These are phyloP conservation scores for Chaenodraco wilsoni DNA, from an alignment of 2,797 vertebrate species.

Conservation along the genomic window DNA sequence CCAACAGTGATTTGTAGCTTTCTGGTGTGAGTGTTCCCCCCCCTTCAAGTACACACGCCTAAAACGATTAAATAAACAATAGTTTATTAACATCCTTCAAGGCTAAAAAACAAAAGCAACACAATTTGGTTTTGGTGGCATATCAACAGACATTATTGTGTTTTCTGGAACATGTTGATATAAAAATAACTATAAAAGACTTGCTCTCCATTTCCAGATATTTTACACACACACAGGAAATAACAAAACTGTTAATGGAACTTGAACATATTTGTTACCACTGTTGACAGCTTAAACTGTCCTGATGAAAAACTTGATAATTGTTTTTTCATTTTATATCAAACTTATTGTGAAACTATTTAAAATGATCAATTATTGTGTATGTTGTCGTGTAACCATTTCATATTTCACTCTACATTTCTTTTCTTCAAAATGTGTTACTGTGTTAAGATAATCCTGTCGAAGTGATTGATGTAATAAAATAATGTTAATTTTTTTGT, in stretches of 20 bases:
- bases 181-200: conserved; percentile 3
- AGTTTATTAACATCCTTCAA: conserved; percentile 40
- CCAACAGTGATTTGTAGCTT: conserved; percentile 66
- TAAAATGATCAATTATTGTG: conserved; percentile 79
- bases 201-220: conserved; percentile 28
- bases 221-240: conserved; percentile 41
- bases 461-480: conserved; percentile 79
- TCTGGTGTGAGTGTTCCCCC: conserved; percentile 49
- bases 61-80: conserved; percentile 29
- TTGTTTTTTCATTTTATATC: conserved; percentile 74
- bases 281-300: conserved; percentile 74
- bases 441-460: conserved; percentile 77
- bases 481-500: conserved; percentile 75
- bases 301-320: conserved; percentile 68
- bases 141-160: conserved; percentile 19
- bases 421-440: conserved; percentile 69
- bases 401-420: conserved; percentile 70
- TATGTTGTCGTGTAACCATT: conserved; percentile 80
- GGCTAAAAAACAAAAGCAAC: conserved; percentile 18
- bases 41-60: conserved; percentile 42
- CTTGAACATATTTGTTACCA: conserved; percentile 79
- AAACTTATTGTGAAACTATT: conserved; percentile 83
- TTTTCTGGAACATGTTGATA: conserved; percentile 19
- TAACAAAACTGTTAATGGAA: conserved; percentile 63
- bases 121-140: conserved; percentile 44